Evolutionary conservation across 2,888 invertebrate genomes (phyloP).

Genomic region (Trilocha varians): DNA sequence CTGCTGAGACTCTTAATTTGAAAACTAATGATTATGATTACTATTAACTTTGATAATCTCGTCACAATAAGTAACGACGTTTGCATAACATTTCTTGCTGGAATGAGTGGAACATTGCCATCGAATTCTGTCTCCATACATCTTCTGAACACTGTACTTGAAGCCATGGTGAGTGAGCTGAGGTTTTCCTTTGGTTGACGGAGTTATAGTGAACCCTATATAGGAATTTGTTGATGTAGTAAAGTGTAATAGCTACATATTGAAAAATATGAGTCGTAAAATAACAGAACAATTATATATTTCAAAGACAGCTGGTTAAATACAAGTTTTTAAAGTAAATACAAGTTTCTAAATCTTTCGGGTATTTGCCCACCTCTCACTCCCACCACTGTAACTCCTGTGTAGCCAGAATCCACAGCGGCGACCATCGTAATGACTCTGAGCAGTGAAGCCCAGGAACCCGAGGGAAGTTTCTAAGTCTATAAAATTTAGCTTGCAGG

Average conservation of each 20-base stretch:
- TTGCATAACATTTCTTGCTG: conserved; percentile 3
- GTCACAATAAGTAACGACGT: background rate
- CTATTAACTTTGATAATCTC: background rate
- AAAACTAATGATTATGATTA: conserved; percentile 3
- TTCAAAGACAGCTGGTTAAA: too few species aligned
- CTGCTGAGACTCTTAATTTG: too few species aligned
- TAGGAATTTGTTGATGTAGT: background rate
- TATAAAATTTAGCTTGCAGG: too few species aligned
- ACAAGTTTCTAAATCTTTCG: too few species aligned
- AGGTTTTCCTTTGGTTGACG: conserved; percentile 24
- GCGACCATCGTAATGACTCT: too few species aligned
- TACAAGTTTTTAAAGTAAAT: too few species aligned
- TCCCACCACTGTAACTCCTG: too few species aligned
- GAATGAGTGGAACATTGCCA: conserved; percentile 34
- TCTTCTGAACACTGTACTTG: conserved; percentile 19
- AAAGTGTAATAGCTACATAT: background rate
- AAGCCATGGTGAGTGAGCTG: conserved; percentile 27
- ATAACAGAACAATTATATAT: too few species aligned
- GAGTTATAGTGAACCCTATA: conserved; percentile 21
- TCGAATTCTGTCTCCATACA: conserved; percentile 11
- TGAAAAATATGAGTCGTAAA: background rate
- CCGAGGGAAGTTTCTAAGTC: too few species aligned
- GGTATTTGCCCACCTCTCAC: too few species aligned
- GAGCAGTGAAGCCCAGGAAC: too few species aligned
- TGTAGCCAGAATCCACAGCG: too few species aligned